Conservation (phyloP, 2,113 vertebrate species). For the Rhinolophus sinicus region DNA sequence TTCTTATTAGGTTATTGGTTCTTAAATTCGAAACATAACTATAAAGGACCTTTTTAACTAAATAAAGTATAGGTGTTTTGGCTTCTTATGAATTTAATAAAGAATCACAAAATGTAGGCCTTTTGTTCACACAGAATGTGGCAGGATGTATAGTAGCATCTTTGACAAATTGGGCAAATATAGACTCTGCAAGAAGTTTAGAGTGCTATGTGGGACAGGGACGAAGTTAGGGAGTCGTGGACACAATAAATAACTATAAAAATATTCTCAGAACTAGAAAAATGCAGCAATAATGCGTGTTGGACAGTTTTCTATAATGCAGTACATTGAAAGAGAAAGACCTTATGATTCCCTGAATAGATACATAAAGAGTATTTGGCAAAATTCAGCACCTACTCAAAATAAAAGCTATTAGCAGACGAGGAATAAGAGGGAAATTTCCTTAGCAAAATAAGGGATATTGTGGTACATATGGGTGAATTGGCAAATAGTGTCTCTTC, state of each 20-base stretch:
- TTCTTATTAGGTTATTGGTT: neutral
- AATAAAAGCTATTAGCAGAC: neutral
- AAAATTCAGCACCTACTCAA: neutral
- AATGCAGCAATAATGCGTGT: neutral
- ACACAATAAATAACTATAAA: neutral
- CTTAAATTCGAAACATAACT: neutral
- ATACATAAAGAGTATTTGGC: neutral
- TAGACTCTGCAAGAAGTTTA: neutral
- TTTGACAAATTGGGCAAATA: neutral
- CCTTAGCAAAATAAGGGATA: neutral
- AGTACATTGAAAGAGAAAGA: neutral
- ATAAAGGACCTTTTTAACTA: neutral
- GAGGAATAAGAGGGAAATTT: neutral
- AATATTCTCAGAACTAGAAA: conserved; percentile 1
- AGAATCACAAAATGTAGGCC: neutral
- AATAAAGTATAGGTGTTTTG: neutral
- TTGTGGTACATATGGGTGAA: neutral
- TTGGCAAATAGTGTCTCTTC: neutral
- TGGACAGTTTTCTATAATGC: neutral
- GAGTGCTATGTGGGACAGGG: neutral
- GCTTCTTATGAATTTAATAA: neutral
- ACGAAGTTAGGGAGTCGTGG: neutral
- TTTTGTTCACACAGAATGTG: neutral
- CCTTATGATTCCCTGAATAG: neutral
- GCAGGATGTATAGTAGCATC: neutral